Conservation (phyloP, 2,113 vertebrate species). For the Todiramphus chloris region DNA sequence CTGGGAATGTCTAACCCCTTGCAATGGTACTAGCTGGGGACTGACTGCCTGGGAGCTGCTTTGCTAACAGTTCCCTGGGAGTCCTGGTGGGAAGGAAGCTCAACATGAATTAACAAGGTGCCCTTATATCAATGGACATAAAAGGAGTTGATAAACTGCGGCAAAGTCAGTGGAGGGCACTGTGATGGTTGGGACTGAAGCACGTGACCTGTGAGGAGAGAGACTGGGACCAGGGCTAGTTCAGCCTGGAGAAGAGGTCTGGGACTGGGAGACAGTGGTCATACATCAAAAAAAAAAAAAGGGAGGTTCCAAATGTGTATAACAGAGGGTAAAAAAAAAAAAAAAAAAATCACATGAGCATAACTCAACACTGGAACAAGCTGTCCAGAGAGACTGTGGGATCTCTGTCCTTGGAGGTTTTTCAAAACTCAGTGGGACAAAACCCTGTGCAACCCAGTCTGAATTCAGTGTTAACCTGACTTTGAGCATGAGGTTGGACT, state of each 20-base stretch:
- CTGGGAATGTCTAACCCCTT: not conserved
- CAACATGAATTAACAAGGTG: not conserved
- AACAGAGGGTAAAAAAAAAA: fast-evolving
- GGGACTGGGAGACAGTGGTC: not conserved
- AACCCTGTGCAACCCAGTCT: not conserved
- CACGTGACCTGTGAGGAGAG: not conserved
- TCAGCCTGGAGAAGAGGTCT: not conserved
- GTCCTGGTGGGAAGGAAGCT: not conserved
- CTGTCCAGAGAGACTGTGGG: not conserved
- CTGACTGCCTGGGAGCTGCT: not conserved
- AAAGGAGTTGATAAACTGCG: not conserved
- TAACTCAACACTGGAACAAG: not conserved
- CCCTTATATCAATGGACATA: not conserved
- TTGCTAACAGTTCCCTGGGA: not conserved
- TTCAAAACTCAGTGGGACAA: not conserved
- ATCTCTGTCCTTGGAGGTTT: not conserved
- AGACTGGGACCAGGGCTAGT: not conserved
- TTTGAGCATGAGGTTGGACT: not conserved
- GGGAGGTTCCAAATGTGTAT: not conserved
- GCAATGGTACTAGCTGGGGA: not conserved
- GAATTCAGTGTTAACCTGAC: not conserved
- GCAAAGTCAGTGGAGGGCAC: not conserved
- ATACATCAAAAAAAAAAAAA: not conserved
- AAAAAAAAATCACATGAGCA: not conserved
- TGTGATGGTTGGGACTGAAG: not conserved